A percentile compares a stretch with the other conserved stretches of the same genome.
Evolutionary conservation across 30 jellyfish, hydroid and myxozoan genomes (phyloP).

Genomic region (Clytia hemisphaerica): DNA sequence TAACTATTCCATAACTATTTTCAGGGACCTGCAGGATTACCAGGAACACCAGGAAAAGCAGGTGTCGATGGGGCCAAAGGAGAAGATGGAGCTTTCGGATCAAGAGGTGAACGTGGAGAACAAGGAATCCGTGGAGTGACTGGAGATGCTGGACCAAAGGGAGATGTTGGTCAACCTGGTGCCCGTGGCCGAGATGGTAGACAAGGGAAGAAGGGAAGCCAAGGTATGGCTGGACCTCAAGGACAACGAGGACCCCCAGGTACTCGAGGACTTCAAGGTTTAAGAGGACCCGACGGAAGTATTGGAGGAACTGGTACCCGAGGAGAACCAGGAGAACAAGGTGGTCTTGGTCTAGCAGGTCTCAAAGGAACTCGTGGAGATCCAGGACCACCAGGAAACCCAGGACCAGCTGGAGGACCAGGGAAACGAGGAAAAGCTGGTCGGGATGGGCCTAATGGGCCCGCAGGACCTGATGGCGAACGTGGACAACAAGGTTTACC

Average conservation of each 20-base stretch:
- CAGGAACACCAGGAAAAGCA: constrained; percentile 51
- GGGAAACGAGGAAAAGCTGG: constrained; percentile 58
- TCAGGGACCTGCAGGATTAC: constrained; percentile 54
- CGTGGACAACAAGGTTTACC: constrained; percentile 58
- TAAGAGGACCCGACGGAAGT: constrained; percentile 60
- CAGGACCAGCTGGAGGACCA: constrained; percentile 58
- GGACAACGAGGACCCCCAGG: constrained; percentile 46
- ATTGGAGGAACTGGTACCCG: constrained; percentile 60
- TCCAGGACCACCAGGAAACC: constrained; percentile 55
- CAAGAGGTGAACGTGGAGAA: constrained; percentile 56
- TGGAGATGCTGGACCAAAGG: constrained; percentile 40
- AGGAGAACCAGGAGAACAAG: constrained; percentile 63
- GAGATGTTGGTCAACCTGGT: constrained; percentile 53
- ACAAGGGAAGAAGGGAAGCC: constrained; percentile 45
- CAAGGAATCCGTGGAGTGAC: constrained; percentile 46
- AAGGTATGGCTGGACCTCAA: constrained; percentile 53
- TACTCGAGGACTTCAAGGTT: constrained; percentile 42
- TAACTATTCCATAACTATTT: not conserved
- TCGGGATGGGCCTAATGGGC: constrained; percentile 34
- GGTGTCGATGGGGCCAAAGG: constrained; percentile 56
- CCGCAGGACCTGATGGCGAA: constrained; percentile 59
- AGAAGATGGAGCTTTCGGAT: constrained; percentile 40
- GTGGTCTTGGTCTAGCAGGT: constrained; percentile 46
- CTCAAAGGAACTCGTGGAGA: constrained; percentile 35
- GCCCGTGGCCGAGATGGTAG: constrained; percentile 45